Evolutionary conservation across 2,113 vertebrate genomes (phyloP).

Genomic region (Myocastor coypus): DNA sequence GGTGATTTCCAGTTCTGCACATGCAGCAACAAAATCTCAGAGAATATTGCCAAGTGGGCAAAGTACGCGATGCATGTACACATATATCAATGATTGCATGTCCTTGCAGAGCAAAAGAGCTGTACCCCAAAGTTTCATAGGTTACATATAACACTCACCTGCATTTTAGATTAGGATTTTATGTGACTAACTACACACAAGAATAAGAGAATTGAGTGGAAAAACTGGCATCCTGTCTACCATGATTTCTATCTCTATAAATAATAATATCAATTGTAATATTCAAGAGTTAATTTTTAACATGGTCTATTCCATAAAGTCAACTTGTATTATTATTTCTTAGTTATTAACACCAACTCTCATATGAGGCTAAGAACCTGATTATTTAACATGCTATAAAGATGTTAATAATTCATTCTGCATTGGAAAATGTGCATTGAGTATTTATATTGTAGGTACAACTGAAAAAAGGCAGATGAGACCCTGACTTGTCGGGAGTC

Average conservation of each 20-base stretch:
- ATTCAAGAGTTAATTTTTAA: neutral
- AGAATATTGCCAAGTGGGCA: neutral
- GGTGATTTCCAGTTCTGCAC: neutral
- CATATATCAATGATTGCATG: neutral
- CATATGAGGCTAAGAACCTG: neutral
- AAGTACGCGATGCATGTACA: neutral
- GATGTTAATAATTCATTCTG: constrained; percentile 36
- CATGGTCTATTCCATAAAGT: neutral
- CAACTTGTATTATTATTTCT: neutral
- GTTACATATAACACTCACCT: neutral
- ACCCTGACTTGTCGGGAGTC: neutral
- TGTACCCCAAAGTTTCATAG: neutral
- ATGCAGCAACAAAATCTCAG: neutral
- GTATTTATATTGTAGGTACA: neutral
- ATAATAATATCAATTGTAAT: neutral
- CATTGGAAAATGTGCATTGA: neutral
- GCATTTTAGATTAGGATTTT: constrained; percentile 46
- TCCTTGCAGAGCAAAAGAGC: neutral
- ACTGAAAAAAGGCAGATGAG: neutral
- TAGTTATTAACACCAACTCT: neutral
- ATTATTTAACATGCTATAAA: neutral
- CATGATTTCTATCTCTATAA: too few relatives aligned
- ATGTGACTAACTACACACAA: neutral
- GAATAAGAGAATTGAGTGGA: neutral
- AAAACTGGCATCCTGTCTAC: neutral